Evolutionary conservation across 1,140 invertebrate genomes (phyloP).

Genomic region (Spodoptera frugiperda): DNA sequence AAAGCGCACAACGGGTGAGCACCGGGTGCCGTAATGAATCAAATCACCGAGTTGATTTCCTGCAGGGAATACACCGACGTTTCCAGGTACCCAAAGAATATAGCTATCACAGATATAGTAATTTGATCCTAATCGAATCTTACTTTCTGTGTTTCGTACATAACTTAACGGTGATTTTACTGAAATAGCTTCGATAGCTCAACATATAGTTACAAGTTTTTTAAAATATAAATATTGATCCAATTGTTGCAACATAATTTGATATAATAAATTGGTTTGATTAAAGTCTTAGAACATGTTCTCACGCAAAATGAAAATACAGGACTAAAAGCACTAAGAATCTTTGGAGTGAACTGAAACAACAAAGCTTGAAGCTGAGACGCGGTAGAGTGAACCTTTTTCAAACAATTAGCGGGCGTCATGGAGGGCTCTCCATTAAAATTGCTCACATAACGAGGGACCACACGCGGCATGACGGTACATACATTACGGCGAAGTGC

Average conservation of each 20-base stretch:
- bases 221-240: no score
- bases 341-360: conserved; percentile 19
- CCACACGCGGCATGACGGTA: conserved; percentile 65
- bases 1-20: conserved; percentile 31
- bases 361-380: background rate
- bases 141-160: background rate
- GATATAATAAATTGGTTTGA: background rate
- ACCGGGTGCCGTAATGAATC: conserved; percentile 41
- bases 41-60: conserved; percentile 42
- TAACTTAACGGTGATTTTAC: background rate
- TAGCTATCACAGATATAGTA: conserved; percentile 11
- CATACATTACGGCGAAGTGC: conserved; percentile 69
- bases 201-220: no score
- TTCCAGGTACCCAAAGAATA: conserved; percentile 6
- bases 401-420: conserved; percentile 68
- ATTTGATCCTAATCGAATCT: background rate
- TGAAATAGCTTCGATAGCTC: no score
- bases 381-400: conserved; percentile 52
- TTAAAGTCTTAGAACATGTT: background rate
- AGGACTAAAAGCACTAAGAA: background rate
- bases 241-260: background rate
- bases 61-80: conserved; percentile 17
- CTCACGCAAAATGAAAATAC: background rate
- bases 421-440: conserved; percentile 71
- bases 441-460: conserved; percentile 67